Base-by-base conservation (phyloP, 2,797 vertebrate species). In the Squalus acanthias region DNA sequence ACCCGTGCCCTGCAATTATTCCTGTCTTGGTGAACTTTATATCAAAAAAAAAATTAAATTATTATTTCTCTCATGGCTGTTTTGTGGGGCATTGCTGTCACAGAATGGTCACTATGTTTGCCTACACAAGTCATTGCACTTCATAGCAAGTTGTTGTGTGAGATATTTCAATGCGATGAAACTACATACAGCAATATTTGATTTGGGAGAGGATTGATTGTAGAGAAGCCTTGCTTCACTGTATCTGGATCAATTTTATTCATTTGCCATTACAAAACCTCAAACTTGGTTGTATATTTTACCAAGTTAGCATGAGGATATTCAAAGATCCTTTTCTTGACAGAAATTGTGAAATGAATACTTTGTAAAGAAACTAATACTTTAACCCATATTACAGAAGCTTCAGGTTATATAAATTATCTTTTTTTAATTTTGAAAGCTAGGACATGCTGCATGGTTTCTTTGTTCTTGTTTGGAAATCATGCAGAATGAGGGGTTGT, bases 381-480 rank as follows among this genome's bases (percentile, higher is more conserved):
- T 85, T 85, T 85, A 50, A 85, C 1, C 0, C 46, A 46, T 8
- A 20, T 46, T 20, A 9, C 7, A 93, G 24, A 89, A 69, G 39
- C 1, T 85, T 93, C 20, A 46, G n/a, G 39, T 93, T 93, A 69
- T 69, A 17, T 0, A 39, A 67, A 82, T 74, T 63, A 63, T 8
- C 9, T 63, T 46, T 60, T 60, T 91, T n/a, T 91, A n/a, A n/a
- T 91, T n/a, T 57, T 63, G 57, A 60, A n/a, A 33, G 0, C 29
- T n/a, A 2, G 26, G 1, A 24, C n/a, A 12, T 67, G 20, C n/a
- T 39, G n/a, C 24, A 3, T 8, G 46, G 6, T 69, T 69, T 46
- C 91, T 93, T 69, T 93, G 63, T 93, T 93, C 63, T 46, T 93
- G 91, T 67, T 67, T 93, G 33, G 60, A n/a, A 92, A 39, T 92